Percentiles rank a stretch among this genome's conserved stretches.
These are phyloP conservation scores for Eptatretus burgeri DNA, from an alignment of 2,113 vertebrate genomes.

Conservation along the genomic window DNA sequence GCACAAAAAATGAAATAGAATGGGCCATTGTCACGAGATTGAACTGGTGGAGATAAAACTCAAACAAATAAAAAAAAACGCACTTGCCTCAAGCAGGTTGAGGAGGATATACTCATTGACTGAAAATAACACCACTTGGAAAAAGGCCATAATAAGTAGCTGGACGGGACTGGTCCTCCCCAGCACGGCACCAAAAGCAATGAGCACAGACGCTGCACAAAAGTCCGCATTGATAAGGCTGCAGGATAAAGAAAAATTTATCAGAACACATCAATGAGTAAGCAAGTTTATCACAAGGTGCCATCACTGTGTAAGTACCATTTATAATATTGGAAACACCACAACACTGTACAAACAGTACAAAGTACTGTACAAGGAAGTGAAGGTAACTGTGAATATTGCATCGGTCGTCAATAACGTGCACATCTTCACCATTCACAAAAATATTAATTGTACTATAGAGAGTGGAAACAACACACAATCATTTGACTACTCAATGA, in stretches of 20 bases:
- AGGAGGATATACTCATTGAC: conserved; percentile 44
- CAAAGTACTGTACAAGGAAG: too few relatives aligned
- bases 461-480: too few relatives aligned
- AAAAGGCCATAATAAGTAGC: conserved; percentile 27
- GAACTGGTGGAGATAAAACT: neutral
- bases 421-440: too few relatives aligned
- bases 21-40: neutral
- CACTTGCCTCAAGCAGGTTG: conserved; percentile 25
- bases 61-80: neutral
- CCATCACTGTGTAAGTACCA: too few relatives aligned
- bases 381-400: too few relatives aligned
- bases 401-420: too few relatives aligned
- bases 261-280: too few relatives aligned
- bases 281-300: too few relatives aligned
- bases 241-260: conserved; percentile 1
- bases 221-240: conserved; percentile 34
- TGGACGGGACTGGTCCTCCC: conserved; percentile 37
- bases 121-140: conserved; percentile 27
- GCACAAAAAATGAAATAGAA: neutral
- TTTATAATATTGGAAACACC: too few relatives aligned
- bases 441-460: too few relatives aligned
- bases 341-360: too few relatives aligned
- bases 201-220: conserved; percentile 30
- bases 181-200: conserved; percentile 31
- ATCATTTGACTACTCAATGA: too few relatives aligned